phyloP scores from a whole-genome alignment of 2,797 vertebrate species.

The Artibeus jamaicensis region DNA sequence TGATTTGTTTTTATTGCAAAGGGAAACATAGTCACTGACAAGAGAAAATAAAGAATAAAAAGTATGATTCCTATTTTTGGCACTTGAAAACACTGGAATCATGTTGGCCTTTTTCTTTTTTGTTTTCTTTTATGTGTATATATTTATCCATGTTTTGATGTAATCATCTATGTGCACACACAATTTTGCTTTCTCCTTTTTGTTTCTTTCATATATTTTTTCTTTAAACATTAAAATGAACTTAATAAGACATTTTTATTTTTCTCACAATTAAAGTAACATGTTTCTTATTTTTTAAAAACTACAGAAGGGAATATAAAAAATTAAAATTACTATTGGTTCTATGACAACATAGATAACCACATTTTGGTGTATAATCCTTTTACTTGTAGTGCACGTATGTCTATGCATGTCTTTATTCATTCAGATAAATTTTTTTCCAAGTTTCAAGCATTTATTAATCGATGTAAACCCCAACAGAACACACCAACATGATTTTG shows the following conservation, averaged over 20 bases:
- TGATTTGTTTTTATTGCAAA: conserved; percentile 14
- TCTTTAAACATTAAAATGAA: not conserved
- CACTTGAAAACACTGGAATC: not conserved
- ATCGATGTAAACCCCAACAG: too few species aligned
- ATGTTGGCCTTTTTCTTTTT: not conserved
- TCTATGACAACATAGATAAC: not conserved
- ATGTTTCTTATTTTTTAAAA: not conserved
- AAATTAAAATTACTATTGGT: not conserved
- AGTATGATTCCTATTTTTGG: not conserved
- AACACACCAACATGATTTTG: too few species aligned
- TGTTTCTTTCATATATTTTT: not conserved
- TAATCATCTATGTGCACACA: not conserved
- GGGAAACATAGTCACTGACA: not conserved
- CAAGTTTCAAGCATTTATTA: too few species aligned
- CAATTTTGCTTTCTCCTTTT: not conserved
- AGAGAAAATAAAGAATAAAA: not conserved
- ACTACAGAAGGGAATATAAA: not conserved
- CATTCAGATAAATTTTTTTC: not conserved
- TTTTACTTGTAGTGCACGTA: not conserved
- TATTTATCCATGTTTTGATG: not conserved
- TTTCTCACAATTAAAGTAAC: not conserved
- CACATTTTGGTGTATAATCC: not conserved
- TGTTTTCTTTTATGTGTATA: not conserved
- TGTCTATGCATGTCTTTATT: not conserved
- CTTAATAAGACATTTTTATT: not conserved